Percentiles rank a stretch among this genome's conserved stretches.
Conservation (phyloP, 2,797 vertebrate species). For the Parauchenoglanis ngamensis region DNA sequence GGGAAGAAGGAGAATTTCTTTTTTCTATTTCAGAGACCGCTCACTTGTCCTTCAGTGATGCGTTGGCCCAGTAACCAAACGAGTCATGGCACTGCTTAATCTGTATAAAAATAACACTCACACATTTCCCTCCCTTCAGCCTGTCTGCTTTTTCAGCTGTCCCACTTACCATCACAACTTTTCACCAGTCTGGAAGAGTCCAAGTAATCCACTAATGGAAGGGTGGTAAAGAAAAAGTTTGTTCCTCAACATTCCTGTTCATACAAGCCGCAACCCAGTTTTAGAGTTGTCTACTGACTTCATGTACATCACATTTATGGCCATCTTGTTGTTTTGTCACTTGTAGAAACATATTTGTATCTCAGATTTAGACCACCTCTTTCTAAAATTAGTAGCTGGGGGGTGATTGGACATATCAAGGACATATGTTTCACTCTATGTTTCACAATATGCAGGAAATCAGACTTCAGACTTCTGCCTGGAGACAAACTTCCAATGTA, state of each 20-base stretch:
- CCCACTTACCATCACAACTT: conserved; percentile 44
- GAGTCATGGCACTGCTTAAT: conserved; percentile 34
- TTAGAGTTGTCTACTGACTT: conserved; percentile 12
- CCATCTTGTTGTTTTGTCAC: conserved; percentile 14
- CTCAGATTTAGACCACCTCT: neutral
- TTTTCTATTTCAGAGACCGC: conserved; percentile 38
- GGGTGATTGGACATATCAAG: neutral
- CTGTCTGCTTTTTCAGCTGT: conserved; percentile 70
- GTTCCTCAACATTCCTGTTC: conserved; percentile 34
- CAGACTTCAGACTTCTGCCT: conserved; percentile 5
- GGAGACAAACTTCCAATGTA: conserved; percentile 17
- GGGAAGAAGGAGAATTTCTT: conserved; percentile 57
- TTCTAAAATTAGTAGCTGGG: neutral
- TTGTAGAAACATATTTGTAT: neutral
- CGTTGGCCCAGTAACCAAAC: conserved; percentile 45
- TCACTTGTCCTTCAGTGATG: conserved; percentile 56
- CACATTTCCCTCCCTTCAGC: conserved; percentile 12
- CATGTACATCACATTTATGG: conserved; percentile 7
- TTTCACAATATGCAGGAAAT: neutral
- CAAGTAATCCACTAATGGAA: conserved; percentile 44
- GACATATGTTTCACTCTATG: neutral
- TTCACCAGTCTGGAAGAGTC: conserved; percentile 24
- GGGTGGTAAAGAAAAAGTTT: conserved; percentile 44
- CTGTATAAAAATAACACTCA: conserved; percentile 67
- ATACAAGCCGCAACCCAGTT: conserved; percentile 36